Percentiles rank a stretch among this genome's conserved stretches.
These are phyloP conservation scores for Molothrus aeneus DNA, from an alignment of 2,797 vertebrate species.

Conservation along the genomic window DNA sequence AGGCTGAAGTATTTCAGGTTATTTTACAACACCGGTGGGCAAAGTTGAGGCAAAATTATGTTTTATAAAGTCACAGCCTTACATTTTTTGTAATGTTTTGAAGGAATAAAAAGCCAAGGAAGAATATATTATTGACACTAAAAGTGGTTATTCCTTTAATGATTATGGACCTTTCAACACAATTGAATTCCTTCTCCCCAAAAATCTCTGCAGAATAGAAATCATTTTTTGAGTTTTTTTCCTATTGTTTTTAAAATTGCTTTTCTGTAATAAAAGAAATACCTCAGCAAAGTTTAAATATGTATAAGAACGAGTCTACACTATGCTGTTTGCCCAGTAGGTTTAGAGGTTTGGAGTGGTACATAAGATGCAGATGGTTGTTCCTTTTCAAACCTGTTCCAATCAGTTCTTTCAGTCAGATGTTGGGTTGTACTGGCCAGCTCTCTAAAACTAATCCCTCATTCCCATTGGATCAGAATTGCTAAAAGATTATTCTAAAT, in stretches of 20 bases:
- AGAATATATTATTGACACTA: neutral
- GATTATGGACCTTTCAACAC: neutral
- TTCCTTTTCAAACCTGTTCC: slow-evolving; percentile 26
- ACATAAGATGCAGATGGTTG: neutral
- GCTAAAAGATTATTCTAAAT: slow-evolving; percentile 7
- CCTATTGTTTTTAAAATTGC: slow-evolving; percentile 22
- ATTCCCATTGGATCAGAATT: neutral
- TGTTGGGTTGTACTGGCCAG: neutral
- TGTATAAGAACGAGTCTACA: neutral
- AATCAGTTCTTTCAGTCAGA: neutral
- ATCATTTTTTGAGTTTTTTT: slow-evolving; percentile 26
- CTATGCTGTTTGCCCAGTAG: slow-evolving; percentile 55
- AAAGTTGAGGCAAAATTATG: slow-evolving; percentile 25
- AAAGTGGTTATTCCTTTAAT: slow-evolving; percentile 49
- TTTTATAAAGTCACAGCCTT: slow-evolving; percentile 39
- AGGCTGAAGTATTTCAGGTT: neutral
- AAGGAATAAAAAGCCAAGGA: slow-evolving; percentile 61
- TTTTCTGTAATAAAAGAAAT: slow-evolving; percentile 67
- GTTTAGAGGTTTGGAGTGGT: slow-evolving; percentile 43
- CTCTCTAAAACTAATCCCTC: neutral
- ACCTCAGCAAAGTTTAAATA: slow-evolving; percentile 68
- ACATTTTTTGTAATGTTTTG: slow-evolving; percentile 50
- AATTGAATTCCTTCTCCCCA: neutral
- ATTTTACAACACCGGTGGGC: neutral
- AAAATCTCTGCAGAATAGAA: slow-evolving; percentile 5